Conservation (phyloP, 2,113 vertebrate species). For the Jaculus jaculus region DNA sequence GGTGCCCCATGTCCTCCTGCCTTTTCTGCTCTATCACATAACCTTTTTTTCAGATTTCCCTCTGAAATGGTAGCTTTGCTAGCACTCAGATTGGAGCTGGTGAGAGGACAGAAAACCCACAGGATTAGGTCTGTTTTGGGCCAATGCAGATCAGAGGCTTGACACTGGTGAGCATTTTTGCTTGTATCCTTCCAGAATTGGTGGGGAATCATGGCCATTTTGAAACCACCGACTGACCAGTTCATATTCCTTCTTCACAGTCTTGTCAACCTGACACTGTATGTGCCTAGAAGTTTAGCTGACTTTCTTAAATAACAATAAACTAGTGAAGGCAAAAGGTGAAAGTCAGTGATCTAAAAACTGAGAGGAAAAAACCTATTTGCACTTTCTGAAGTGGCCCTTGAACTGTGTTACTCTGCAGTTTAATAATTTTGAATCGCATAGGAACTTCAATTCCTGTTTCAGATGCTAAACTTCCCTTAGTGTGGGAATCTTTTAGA, state of each 20-base stretch:
- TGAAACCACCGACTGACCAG: neutral
- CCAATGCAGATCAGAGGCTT: neutral
- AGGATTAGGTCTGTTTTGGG: neutral
- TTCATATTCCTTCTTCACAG: neutral
- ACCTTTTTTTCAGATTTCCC: conserved; percentile 37
- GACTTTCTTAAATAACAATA: conserved; percentile 37
- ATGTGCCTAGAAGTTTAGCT: neutral
- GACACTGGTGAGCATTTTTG: conserved; percentile 6
- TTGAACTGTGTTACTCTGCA: neutral
- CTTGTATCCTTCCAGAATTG: neutral
- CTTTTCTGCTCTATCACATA: neutral
- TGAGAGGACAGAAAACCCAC: neutral
- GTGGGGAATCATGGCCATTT: neutral
- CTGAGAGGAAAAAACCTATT: neutral
- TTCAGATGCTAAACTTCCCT: neutral
- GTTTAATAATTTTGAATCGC: neutral
- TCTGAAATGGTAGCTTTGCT: neutral
- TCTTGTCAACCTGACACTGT: neutral
- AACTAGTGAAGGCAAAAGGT: conserved; percentile 32
- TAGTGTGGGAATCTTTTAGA: neutral
- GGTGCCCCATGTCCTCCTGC: neutral
- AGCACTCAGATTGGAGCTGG: conserved; percentile 18
- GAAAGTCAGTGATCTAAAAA: conserved; percentile 37
- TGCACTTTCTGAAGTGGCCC: neutral
- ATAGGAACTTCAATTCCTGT: neutral